Conservation (phyloP, 2,888 invertebrate species). For the Scelioninae gen. 2 region DNA sequence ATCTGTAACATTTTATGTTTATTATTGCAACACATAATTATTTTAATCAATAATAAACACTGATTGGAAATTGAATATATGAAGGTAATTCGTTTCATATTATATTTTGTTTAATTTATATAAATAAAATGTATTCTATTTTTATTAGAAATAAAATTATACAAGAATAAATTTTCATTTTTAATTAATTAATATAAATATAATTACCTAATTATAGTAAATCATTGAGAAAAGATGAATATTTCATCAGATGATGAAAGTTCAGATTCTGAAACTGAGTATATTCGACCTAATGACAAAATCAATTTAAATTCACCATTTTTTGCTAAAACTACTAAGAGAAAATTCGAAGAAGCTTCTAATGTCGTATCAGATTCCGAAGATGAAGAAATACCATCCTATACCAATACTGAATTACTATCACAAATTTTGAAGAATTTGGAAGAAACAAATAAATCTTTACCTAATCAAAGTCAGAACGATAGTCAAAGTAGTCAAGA, state of each 20-base stretch:
- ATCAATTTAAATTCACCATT: conserved; percentile 78
- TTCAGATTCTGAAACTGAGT: conserved; percentile 77
- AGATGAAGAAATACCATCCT: conserved; percentile 83
- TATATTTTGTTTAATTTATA: too few species aligned
- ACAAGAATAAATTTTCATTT: too few species aligned
- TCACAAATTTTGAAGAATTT: conserved; percentile 71
- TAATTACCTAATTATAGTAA: too few species aligned
- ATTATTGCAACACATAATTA: too few species aligned
- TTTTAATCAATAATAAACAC: too few species aligned
- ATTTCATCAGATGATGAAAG: conserved; percentile 67
- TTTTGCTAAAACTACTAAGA: conserved; percentile 70
- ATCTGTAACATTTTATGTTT: too few species aligned
- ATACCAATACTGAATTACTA: conserved; percentile 64
- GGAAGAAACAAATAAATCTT: conserved; percentile 58
- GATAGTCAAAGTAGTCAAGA: conserved; percentile 22
- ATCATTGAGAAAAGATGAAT: conserved; percentile 62
- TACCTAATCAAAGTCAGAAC: conserved; percentile 9
- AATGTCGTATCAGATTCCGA: conserved; percentile 74
- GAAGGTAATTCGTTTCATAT: too few species aligned
- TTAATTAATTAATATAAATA: too few species aligned
- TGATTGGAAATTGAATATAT: too few species aligned
- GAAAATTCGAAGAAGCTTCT: conserved; percentile 68
- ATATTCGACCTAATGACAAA: conserved; percentile 77
- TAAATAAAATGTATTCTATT: too few species aligned
- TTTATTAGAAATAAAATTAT: too few species aligned